Conservation (phyloP, 23 tunicate genomes). For the Trididemnum clinides region DNA sequence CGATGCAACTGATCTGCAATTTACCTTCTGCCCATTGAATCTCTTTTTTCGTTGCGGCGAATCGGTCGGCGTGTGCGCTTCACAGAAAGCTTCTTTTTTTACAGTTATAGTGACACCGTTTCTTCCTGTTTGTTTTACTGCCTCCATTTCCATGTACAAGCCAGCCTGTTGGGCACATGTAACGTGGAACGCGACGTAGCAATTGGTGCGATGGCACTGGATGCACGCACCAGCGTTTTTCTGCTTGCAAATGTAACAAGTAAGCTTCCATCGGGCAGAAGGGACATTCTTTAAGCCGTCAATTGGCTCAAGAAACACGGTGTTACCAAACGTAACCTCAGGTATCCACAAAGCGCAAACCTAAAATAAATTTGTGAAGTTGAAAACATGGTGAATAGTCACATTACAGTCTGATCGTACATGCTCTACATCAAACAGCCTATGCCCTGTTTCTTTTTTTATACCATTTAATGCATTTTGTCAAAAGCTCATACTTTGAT, state of each 20-base stretch:
- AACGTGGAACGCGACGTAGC: constrained; percentile 95
- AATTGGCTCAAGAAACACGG: constrained; percentile 88
- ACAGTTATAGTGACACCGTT: constrained; percentile 77
- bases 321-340: constrained; percentile 81
- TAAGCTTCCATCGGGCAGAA: constrained; percentile 77
- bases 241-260: constrained; percentile 90
- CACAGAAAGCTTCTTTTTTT: constrained; percentile 79
- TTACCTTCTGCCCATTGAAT: constrained; percentile 32
- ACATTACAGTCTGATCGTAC: too few species aligned
- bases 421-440: too few species aligned
- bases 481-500: too few species aligned
- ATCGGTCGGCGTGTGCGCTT: constrained; percentile 79
- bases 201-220: constrained; percentile 80
- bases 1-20: background rate
- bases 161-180: constrained; percentile 96
- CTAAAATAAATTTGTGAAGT: too few species aligned
- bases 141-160: constrained; percentile 91
- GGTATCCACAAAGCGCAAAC: constrained; percentile 97
- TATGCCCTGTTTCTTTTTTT: too few species aligned
- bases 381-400: too few species aligned
- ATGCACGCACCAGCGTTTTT: constrained; percentile 84
- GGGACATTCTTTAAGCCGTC: constrained; percentile 83
- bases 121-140: constrained; percentile 58
- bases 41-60: constrained; percentile 61
- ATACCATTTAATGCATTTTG: too few species aligned